A percentile compares a stretch with the other conserved stretches of the same genome.
Evolutionary conservation across 2,888 invertebrate species (phyloP).

Genomic region (Drosophila atripex): DNA sequence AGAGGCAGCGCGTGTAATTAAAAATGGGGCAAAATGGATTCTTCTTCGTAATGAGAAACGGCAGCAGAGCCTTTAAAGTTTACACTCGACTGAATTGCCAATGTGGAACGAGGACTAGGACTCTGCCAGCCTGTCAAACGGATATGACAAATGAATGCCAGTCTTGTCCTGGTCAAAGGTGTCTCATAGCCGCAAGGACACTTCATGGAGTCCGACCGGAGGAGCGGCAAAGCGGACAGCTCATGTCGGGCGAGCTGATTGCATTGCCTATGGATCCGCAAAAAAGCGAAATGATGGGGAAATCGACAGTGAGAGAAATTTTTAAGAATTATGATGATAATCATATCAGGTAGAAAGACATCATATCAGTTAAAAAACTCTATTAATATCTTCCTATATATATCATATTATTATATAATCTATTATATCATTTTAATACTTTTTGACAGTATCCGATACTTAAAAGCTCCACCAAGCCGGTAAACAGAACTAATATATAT

Average conservation of each 20-base stretch:
- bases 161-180: slow-evolving; percentile 18
- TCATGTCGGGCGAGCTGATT: slow-evolving; percentile 24
- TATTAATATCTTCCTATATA: no score
- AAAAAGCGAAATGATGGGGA: not conserved
- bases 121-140: slow-evolving; percentile 16
- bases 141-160: slow-evolving; percentile 34
- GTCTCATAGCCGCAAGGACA: slow-evolving; percentile 23
- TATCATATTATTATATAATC: no score
- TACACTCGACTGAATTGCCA: not conserved
- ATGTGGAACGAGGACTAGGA: not conserved
- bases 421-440: no score
- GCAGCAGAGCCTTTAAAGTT: slow-evolving; percentile 18
- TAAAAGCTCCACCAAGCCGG: no score
- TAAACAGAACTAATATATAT: not conserved
- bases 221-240: slow-evolving; percentile 11
- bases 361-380: no score
- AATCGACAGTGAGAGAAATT: not conserved
- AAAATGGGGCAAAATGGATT: not conserved
- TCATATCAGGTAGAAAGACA: not conserved
- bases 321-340: no score
- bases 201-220: not conserved
- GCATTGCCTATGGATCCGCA: slow-evolving; percentile 16
- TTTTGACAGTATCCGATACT: no score
- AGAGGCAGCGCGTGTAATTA: slow-evolving; percentile 18
- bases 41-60: not conserved